phyloP scores from a whole-genome alignment of 2,888 invertebrate species.

The Agrochola circellaris region DNA sequence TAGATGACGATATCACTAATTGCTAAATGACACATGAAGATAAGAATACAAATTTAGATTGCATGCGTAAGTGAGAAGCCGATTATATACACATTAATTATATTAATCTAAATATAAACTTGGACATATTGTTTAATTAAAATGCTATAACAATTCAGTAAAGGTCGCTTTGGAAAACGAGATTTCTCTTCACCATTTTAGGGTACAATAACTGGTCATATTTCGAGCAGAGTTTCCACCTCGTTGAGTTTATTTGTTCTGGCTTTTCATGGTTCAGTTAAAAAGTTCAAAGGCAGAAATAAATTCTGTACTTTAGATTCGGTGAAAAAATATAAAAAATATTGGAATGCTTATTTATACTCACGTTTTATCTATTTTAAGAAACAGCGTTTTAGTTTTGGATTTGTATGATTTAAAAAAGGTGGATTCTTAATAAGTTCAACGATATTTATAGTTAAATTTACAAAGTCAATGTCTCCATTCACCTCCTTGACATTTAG shows the following conservation, averaged over 20 bases:
- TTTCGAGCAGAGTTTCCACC: slow-evolving; percentile 65
- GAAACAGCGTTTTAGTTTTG: slow-evolving; percentile 6
- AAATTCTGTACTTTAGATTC: slow-evolving; percentile 13
- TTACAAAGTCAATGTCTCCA: slow-evolving; percentile 41
- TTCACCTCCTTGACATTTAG: slow-evolving; percentile 48
- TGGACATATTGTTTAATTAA: slow-evolving; percentile 43
- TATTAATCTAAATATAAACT: slow-evolving; percentile 1
- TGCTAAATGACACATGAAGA: slow-evolving; percentile 19
- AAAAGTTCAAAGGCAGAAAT: slow-evolving; percentile 49
- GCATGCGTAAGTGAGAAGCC: slow-evolving; percentile 21
- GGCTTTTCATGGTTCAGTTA: slow-evolving; percentile 47
- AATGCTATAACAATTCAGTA: slow-evolving; percentile 49
- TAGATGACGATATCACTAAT: slow-evolving; percentile 3
- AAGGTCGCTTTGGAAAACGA: slow-evolving; percentile 75
- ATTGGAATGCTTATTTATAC: slow-evolving; percentile 7
- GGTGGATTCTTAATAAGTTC: slow-evolving; percentile 2
- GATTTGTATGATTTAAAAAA: background rate
- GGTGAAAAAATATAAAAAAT: background rate
- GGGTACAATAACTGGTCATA: slow-evolving; percentile 68
- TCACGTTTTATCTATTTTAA: slow-evolving; percentile 4
- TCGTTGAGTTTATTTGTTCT: slow-evolving; percentile 68
- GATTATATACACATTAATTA: slow-evolving; percentile 9
- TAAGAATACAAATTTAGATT: slow-evolving; percentile 2
- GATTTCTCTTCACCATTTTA: slow-evolving; percentile 79
- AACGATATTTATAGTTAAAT: slow-evolving; percentile 15